These are phyloP conservation scores for Rhynchophorus ferrugineus DNA, from an alignment of 1,140 invertebrate genomes.

Conservation along the genomic window DNA sequence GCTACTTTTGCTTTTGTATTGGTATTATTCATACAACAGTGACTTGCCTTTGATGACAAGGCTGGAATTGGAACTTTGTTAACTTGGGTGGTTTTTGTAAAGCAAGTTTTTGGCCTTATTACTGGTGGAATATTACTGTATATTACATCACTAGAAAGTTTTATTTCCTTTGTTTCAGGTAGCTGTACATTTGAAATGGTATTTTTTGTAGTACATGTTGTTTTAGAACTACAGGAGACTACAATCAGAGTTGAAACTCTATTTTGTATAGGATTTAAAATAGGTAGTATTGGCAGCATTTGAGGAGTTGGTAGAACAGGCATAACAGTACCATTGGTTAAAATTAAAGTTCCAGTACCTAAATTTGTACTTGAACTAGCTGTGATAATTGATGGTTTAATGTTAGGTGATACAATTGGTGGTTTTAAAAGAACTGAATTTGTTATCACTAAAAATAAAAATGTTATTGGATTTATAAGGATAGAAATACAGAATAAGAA, in stretches of 20 bases:
- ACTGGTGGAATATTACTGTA: not conserved
- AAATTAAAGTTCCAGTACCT: slow-evolving; percentile 33
- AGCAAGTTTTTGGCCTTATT: slow-evolving; percentile 34
- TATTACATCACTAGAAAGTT: slow-evolving; percentile 13
- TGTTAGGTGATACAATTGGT: slow-evolving; percentile 25
- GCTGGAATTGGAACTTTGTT: slow-evolving; percentile 66
- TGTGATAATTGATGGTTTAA: slow-evolving; percentile 16
- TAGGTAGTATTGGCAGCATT: slow-evolving; percentile 8
- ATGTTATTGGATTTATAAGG: not conserved
- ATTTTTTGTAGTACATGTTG: not conserved
- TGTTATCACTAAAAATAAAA: slow-evolving; percentile 25
- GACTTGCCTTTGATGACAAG: slow-evolving; percentile 41
- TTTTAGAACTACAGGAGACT: slow-evolving; percentile 9
- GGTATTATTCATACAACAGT: slow-evolving; percentile 3
- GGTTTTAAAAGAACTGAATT: slow-evolving; percentile 26
- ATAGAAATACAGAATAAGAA: not conserved
- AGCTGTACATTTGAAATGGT: not conserved
- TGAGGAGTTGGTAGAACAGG: slow-evolving; percentile 28
- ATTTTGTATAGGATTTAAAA: slow-evolving; percentile 17
- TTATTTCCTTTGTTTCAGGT: not conserved
- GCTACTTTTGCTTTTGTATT: slow-evolving; percentile 1
- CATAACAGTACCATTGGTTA: slow-evolving; percentile 33
- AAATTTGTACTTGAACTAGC: slow-evolving; percentile 16
- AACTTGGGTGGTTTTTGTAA: slow-evolving; percentile 55
- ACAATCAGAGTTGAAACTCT: slow-evolving; percentile 18